Percentiles rank a stretch among this genome's conserved stretches.
phyloP scores from a whole-genome alignment of 2,888 invertebrate genomes.

The Phortica magna region DNA sequence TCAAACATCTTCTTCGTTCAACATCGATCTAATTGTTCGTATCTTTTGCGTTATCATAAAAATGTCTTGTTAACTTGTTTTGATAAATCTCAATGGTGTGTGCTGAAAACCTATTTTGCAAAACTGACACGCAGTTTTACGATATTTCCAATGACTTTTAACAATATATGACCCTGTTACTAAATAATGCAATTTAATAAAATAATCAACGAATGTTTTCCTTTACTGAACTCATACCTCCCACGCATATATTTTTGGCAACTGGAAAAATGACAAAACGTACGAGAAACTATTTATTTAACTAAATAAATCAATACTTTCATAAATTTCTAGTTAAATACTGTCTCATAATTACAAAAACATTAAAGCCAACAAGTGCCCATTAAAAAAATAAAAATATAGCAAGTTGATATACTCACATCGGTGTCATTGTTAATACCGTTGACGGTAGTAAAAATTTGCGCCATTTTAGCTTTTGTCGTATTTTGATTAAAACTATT shows the following conservation, averaged over 20 bases:
- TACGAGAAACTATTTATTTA: background rate
- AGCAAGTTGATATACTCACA: conserved; percentile 57
- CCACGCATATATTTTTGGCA: background rate
- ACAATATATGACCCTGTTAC: background rate
- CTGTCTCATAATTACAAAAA: background rate
- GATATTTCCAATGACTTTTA: background rate
- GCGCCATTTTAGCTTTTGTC: conserved; percentile 60
- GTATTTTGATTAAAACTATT: conserved; percentile 39
- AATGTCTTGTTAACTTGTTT: background rate
- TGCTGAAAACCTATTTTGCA: no score
- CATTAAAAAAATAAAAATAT: background rate
- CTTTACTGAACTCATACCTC: background rate
- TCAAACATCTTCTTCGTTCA: background rate
- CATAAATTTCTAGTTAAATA: background rate
- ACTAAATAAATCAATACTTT: background rate
- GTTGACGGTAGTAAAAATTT: conserved; percentile 55
- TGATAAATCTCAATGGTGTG: background rate
- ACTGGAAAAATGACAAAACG: background rate
- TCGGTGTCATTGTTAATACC: conserved; percentile 65
- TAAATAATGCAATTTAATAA: background rate
- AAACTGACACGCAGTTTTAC: background rate
- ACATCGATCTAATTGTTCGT: background rate
- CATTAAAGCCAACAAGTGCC: background rate
- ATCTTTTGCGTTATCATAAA: background rate
- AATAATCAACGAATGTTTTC: background rate